These are phyloP conservation scores for Limnephilus marmoratus DNA, from an alignment of 2,888 invertebrate species.

Conservation along the genomic window DNA sequence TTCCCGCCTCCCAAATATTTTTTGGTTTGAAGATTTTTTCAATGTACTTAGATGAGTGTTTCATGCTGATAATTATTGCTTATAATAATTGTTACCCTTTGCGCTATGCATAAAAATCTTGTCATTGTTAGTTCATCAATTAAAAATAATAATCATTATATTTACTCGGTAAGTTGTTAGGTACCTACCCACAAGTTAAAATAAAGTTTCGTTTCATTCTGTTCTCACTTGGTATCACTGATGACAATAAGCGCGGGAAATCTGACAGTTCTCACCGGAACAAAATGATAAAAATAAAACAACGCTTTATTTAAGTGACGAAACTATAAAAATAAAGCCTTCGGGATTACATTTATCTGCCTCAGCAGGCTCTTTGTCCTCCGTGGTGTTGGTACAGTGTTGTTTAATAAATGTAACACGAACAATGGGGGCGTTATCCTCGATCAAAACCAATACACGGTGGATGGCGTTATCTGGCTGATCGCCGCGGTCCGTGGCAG, in stretches of 20 bases:
- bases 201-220: neutral
- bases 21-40: too few relatives aligned
- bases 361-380: conserved; percentile 21
- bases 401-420: conserved; percentile 49
- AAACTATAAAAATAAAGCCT: conserved; percentile 7
- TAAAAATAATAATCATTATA: too few relatives aligned
- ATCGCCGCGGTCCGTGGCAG: conserved; percentile 37
- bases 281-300: neutral
- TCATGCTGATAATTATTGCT: too few relatives aligned
- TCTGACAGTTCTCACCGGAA: conserved; percentile 9
- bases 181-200: neutral
- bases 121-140: too few relatives aligned
- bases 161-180: neutral
- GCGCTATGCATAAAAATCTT: too few relatives aligned
- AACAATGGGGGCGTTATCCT: conserved; percentile 44
- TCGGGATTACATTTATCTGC: neutral
- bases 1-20: too few relatives aligned
- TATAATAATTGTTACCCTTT: too few relatives aligned
- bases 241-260: conserved; percentile 31
- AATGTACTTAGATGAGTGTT: too few relatives aligned
- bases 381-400: conserved; percentile 19
- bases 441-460: conserved; percentile 34
- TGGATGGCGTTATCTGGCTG: conserved; percentile 24
- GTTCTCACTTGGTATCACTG: neutral
- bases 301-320: neutral